Base-by-base conservation (phyloP, 2,888 invertebrate species). In the Ormyrus thymus region DNA sequence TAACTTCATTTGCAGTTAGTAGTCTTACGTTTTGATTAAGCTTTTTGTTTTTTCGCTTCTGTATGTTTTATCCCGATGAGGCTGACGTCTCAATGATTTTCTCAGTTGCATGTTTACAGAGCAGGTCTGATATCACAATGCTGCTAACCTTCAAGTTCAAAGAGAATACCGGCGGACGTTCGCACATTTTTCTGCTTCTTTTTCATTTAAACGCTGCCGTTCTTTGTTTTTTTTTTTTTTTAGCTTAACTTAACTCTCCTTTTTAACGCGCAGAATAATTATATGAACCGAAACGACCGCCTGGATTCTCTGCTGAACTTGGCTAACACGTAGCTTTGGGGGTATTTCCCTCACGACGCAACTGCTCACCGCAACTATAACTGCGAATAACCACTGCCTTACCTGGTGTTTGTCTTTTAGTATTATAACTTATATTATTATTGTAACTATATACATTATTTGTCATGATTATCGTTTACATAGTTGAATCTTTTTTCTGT, bases 351-450 rank as follows among this genome's bases (percentile, higher is more conserved):
- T 89, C 90, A 89, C 89, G 84, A 89, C 90, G 89, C 89, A 84
- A 89, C 89, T 89, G 89, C 89, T 89, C 90, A 90, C 90, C 90
- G 89, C 90, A 90, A 90, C 90, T 90, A 90, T 90, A 90, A 90
- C 90, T 88, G 87, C 88, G 87, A 89, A 90, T 90, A 90, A 90
- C 89, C 89, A 89, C 89, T 90, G 89, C 89, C 89, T 89, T 89
- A 89, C 87, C 88, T 89, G 89, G 89, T 90, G 89, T 90, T 88
- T 90, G 89, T 89, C 87, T 89, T 87, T 87, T 87, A 88, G 88
- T 86, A 86, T 85, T 86, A 87, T 81, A 82, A 81, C 81, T 76
- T 81, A 75, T 68, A 81, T 85, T 86, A 85, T 83, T 83, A 85
- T 84, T 86, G 84, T 83, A 82, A 85, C 84, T 85, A 85, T 84